Evolutionary conservation across 2,888 invertebrate genomes (phyloP).

Genomic region (Acanthosepion lycidas): DNA sequence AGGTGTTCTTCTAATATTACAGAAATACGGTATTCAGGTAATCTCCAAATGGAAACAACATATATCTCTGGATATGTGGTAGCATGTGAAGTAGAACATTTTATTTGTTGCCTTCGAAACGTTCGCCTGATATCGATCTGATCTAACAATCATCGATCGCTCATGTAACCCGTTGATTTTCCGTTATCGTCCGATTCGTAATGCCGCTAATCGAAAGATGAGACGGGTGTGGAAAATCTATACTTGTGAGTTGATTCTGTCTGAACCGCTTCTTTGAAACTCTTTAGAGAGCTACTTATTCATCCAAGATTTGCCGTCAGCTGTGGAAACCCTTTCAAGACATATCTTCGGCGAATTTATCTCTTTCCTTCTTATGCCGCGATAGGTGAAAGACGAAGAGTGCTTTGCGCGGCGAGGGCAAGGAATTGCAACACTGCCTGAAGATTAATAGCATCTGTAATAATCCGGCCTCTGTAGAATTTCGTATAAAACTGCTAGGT

Average conservation of each 20-base stretch:
- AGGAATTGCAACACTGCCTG: not conserved
- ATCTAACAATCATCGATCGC: not conserved
- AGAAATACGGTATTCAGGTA: no score
- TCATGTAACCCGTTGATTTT: not conserved
- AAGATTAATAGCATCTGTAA: conserved; percentile 4
- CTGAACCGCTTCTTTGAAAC: not conserved
- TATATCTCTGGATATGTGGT: no score
- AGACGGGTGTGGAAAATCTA: not conserved
- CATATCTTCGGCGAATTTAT: not conserved
- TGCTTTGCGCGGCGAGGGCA: not conserved
- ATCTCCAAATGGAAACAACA: no score
- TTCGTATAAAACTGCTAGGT: not conserved
- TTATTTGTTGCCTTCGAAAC: no score
- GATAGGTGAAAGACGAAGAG: not conserved
- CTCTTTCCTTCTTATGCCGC: not conserved
- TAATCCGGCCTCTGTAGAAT: not conserved
- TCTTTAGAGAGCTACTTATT: not conserved
- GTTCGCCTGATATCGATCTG: not conserved
- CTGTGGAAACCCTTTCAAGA: not conserved
- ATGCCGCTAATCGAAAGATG: no score
- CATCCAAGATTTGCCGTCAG: not conserved
- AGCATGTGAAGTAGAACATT: no score
- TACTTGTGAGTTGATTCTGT: not conserved
- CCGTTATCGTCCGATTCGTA: no score
- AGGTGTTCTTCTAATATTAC: no score